Conservation (phyloP, 2,888 invertebrate genomes). For the Epiblema foenella region DNA sequence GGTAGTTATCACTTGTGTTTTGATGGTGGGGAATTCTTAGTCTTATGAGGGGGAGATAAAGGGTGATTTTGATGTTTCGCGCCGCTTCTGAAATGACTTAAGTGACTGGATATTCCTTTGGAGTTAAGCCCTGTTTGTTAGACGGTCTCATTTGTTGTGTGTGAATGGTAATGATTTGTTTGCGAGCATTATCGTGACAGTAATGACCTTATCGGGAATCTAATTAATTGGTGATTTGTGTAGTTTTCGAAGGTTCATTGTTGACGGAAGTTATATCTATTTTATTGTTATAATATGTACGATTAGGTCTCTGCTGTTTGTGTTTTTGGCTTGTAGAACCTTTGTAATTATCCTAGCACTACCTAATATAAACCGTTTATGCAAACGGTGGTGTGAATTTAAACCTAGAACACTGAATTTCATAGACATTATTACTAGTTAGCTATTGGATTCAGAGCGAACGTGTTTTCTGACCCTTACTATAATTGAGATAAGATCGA, state of each 20-base stretch:
- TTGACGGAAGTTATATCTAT: neutral
- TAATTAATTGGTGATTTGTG: conserved; percentile 24
- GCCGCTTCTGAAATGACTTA: conserved; percentile 2
- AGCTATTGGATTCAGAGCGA: too few relatives aligned
- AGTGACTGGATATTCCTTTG: neutral
- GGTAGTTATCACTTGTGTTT: conserved; percentile 42
- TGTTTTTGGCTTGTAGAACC: too few relatives aligned
- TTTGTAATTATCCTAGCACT: too few relatives aligned
- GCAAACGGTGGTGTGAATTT: too few relatives aligned
- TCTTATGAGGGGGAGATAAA: conserved; percentile 27
- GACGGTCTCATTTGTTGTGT: neutral
- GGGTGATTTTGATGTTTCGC: conserved; percentile 4
- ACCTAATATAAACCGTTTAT: too few relatives aligned
- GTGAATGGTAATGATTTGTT: conserved; percentile 19
- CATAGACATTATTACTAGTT: too few relatives aligned
- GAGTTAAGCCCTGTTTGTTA: neutral
- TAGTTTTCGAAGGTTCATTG: neutral
- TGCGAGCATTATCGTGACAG: conserved; percentile 18
- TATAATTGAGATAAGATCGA: too few relatives aligned
- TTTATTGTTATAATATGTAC: too few relatives aligned
- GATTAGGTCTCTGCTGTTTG: too few relatives aligned
- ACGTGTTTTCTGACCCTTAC: too few relatives aligned
- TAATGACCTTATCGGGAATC: conserved; percentile 12
- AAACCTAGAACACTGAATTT: too few relatives aligned
- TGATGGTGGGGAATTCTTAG: conserved; percentile 36